Conservation (phyloP, 2,888 invertebrate species). For the Eristalis intricaria region DNA sequence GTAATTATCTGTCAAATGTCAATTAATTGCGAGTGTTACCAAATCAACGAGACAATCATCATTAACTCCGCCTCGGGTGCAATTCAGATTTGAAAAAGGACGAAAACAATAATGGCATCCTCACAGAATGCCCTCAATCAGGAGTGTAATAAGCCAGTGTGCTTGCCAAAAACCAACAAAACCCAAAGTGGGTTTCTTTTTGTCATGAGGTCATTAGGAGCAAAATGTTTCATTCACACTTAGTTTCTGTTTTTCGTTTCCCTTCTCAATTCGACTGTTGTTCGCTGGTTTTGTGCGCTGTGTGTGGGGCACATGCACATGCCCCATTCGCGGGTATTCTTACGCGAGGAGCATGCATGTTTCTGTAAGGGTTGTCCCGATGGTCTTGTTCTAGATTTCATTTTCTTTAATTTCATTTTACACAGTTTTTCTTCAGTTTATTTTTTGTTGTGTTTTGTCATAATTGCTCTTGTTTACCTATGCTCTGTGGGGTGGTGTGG, state of each 20-base stretch:
- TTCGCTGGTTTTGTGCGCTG: neutral
- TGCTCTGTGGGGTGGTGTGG: conserved; percentile 36
- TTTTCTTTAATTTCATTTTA: conserved; percentile 56
- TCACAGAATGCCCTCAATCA: conserved; percentile 12
- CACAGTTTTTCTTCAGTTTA: neutral
- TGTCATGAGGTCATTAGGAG: conserved; percentile 67
- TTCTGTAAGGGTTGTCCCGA: conserved; percentile 56
- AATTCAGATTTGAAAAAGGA: neutral
- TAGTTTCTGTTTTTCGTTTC: neutral
- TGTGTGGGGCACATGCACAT: neutral
- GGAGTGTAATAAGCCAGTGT: conserved; percentile 52
- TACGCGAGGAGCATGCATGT: conserved; percentile 19
- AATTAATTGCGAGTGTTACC: neutral
- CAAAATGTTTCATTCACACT: neutral
- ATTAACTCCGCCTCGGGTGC: neutral
- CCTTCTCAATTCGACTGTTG: conserved; percentile 23
- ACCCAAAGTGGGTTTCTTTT: neutral
- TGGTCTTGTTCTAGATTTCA: conserved; percentile 68
- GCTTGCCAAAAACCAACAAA: conserved; percentile 27
- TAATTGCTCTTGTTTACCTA: conserved; percentile 66
- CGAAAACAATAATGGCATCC: neutral
- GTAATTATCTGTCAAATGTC: neutral
- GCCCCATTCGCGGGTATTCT: conserved; percentile 3
- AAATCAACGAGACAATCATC: neutral
- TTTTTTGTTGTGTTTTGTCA: conserved; percentile 16